These are phyloP conservation scores for Poicephalus meyeri DNA, from an alignment of 2,113 vertebrate genomes.

Conservation along the genomic window DNA sequence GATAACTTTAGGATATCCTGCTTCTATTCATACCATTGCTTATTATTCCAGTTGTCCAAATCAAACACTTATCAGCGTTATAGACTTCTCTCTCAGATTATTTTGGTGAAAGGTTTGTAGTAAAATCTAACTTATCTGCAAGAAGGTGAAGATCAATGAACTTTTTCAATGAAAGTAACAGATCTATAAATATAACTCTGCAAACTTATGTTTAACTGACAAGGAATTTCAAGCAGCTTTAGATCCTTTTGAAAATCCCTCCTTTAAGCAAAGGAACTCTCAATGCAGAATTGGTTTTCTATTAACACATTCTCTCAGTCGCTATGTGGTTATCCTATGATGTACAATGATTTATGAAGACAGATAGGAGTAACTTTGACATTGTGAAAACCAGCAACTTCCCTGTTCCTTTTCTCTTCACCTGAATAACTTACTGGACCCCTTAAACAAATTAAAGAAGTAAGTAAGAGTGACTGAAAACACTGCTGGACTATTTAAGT, in stretches of 20 bases:
- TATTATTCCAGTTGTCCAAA: background rate
- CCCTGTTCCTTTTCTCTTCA: slow-evolving; percentile 16
- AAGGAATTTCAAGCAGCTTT: background rate
- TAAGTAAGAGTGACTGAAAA: slow-evolving; percentile 69
- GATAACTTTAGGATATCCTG: background rate
- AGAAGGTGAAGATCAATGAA: background rate
- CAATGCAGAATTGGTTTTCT: background rate
- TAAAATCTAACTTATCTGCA: background rate
- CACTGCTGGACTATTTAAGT: slow-evolving; percentile 72
- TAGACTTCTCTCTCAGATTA: background rate
- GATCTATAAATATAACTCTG: background rate
- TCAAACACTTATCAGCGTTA: background rate
- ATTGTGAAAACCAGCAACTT: slow-evolving; percentile 46
- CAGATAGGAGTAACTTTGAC: slow-evolving; percentile 57
- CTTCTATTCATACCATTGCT: background rate
- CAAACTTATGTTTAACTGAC: background rate
- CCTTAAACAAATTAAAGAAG: slow-evolving; percentile 74
- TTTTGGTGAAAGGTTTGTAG: background rate
- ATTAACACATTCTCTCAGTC: background rate
- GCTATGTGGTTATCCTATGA: background rate
- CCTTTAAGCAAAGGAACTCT: background rate
- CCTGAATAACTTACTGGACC: slow-evolving; percentile 56
- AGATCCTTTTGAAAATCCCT: background rate
- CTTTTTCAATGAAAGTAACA: background rate
- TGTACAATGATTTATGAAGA: slow-evolving; percentile 60